Percentiles rank a stretch among this genome's conserved stretches.
These are phyloP conservation scores for Siphlonurus alternatus DNA, from an alignment of 2,888 invertebrate species.

Conservation along the genomic window DNA sequence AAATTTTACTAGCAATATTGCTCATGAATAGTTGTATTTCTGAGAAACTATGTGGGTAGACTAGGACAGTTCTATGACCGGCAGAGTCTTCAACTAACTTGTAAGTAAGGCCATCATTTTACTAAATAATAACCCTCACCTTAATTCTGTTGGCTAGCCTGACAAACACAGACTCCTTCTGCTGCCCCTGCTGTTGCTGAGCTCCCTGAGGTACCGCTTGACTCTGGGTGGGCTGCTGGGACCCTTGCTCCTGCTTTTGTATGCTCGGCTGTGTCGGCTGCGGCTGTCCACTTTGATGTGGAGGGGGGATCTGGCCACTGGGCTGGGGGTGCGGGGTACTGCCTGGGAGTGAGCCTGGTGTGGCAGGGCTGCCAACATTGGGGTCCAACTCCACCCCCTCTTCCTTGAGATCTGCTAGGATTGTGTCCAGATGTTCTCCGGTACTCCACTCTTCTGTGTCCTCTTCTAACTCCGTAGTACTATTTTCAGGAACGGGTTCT, in stretches of 20 bases:
- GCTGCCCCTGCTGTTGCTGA: constrained; percentile 20
- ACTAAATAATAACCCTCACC: constrained; percentile 31
- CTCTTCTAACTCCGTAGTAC: neutral
- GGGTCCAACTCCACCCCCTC: constrained; percentile 21
- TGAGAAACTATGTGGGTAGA: too few relatives aligned
- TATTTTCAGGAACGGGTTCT: neutral
- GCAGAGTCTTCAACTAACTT: too few relatives aligned
- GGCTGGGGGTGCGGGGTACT: neutral
- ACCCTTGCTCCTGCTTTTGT: neutral
- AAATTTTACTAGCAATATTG: too few relatives aligned
- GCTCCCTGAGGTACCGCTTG: neutral
- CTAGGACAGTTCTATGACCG: too few relatives aligned
- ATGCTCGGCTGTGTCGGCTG: neutral
- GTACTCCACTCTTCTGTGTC: neutral
- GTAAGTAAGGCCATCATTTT: too few relatives aligned
- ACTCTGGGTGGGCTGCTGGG: neutral
- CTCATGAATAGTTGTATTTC: too few relatives aligned
- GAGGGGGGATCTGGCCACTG: constrained; percentile 2
- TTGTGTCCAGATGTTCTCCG: constrained; percentile 20
- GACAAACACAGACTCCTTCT: constrained; percentile 92
- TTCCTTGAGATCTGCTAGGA: constrained; percentile 25
- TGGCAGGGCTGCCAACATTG: constrained; percentile 11
- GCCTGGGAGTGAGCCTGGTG: neutral
- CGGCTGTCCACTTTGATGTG: too few relatives aligned
- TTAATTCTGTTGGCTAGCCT: constrained; percentile 90